Conservation (phyloP, 2,113 vertebrate genomes). For the Variabilichromis moorii region DNA sequence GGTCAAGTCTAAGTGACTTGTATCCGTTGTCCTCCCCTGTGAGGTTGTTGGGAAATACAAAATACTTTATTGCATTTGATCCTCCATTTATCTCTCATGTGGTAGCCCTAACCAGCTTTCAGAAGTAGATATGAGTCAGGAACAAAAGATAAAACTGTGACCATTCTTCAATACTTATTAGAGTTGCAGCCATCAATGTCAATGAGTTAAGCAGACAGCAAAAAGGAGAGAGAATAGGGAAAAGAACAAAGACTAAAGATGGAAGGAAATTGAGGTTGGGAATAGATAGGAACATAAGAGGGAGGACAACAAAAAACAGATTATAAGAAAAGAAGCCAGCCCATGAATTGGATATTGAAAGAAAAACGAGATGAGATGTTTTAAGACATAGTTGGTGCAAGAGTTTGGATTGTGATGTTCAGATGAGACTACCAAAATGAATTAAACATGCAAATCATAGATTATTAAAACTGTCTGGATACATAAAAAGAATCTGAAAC, state of each 20-base stretch:
- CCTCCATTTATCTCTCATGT: constrained; percentile 38
- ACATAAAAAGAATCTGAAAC: not conserved
- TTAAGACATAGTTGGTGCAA: not conserved
- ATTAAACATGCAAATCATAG: not conserved
- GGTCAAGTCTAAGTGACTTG: constrained; percentile 33
- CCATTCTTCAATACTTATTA: constrained; percentile 65
- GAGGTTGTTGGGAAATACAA: constrained; percentile 51
- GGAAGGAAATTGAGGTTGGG: not conserved
- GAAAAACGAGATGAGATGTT: not conserved
- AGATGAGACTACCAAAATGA: not conserved
- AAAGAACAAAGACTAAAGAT: constrained; percentile 15
- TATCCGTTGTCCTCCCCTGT: constrained; percentile 20
- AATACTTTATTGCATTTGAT: constrained; percentile 59
- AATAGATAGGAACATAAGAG: not conserved
- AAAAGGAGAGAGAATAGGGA: not conserved
- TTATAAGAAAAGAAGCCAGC: not conserved
- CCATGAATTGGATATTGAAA: not conserved
- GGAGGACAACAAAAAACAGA: constrained; percentile 5
- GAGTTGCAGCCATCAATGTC: constrained; percentile 53
- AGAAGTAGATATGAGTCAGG: constrained; percentile 46
- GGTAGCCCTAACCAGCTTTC: constrained; percentile 45
- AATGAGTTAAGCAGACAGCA: constrained; percentile 45
- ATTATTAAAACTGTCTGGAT: not conserved
- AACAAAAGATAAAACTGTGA: constrained; percentile 45
- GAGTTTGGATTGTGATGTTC: not conserved